Evolutionary conservation across 2,888 invertebrate genomes (phyloP).

Genomic region (Leptinotarsa rubiginosa): DNA sequence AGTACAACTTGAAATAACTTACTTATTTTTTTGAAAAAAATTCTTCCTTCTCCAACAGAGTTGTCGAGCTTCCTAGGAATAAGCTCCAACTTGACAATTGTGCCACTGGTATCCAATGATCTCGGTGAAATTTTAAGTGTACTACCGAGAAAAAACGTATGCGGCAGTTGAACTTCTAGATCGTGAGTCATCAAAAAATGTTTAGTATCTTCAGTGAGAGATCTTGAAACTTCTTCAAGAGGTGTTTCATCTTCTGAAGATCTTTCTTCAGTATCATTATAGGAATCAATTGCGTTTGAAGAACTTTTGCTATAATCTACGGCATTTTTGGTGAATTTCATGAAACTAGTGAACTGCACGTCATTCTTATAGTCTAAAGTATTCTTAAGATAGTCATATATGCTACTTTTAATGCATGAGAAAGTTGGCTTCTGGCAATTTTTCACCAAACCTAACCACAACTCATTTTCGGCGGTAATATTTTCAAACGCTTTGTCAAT

Average conservation of each 20-base stretch:
- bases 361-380: slow-evolving; percentile 69
- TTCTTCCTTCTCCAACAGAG: slow-evolving; percentile 65
- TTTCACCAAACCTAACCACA: slow-evolving; percentile 80
- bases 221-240: slow-evolving; percentile 81
- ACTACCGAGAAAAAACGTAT: slow-evolving; percentile 79
- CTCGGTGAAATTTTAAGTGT: slow-evolving; percentile 80
- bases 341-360: slow-evolving; percentile 69
- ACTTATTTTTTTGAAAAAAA: slow-evolving; percentile 80
- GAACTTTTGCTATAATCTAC: slow-evolving; percentile 52
- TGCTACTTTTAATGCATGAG: slow-evolving; percentile 82
- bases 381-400: slow-evolving; percentile 78
- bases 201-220: slow-evolving; percentile 73
- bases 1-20: slow-evolving; percentile 61
- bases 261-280: slow-evolving; percentile 66
- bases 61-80: slow-evolving; percentile 67
- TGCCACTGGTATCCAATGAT: slow-evolving; percentile 80
- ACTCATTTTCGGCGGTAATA: slow-evolving; percentile 69
- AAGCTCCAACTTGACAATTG: slow-evolving; percentile 79
- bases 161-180: slow-evolving; percentile 78
- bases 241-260: slow-evolving; percentile 67
- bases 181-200: slow-evolving; percentile 84
- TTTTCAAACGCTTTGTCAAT: slow-evolving; percentile 57
- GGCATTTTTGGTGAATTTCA: slow-evolving; percentile 63
- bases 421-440: slow-evolving; percentile 78
- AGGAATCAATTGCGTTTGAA: slow-evolving; percentile 48